Evolutionary conservation across 2,113 vertebrate species (phyloP), one percentile per base, ranked within the genome.

Genomic region (Ammodytes marinus): DNA sequence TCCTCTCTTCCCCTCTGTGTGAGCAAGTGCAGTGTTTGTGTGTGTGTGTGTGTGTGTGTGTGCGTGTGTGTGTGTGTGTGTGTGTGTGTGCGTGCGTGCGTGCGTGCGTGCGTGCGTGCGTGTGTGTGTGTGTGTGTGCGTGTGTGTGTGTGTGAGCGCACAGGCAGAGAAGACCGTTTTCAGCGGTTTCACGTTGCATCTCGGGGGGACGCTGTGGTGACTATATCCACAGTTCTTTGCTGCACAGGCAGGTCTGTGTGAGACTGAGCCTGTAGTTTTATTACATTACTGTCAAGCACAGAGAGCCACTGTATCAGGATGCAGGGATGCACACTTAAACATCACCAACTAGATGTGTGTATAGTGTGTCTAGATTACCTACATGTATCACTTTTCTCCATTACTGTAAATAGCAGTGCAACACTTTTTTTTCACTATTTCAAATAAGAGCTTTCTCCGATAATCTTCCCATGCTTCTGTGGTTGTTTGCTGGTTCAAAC

Each of bases 181-280:
- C 80, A 60, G 85, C 8, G 64, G 88, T 87, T 86, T 94, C 88
- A 83, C 47, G n/a, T 91, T 90, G 71, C 79, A 54, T 94, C 93
- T 87, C 89, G 0, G 14, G 27, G 91, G 90, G 92, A 91, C 46
- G 11, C 74, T 84, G 90, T 72, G 87, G 86, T 90, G 85, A 90
- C 85, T 86, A 5, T 86, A 88, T 87, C 89, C 90, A 89, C 86
- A 92, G 88, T 92, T 82, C 89, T 81, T 90, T 92, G 86, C 88
- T 88, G 91, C 88, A 90, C 88, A 91, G 91, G 70, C 86, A 71
- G 75, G 83, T 86, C 90, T 88, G 85, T 93, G 84, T 89, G 71
- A 79, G 83, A 86, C 77, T 81, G 78, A 88, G 89, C 84, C 27
- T 70, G 65, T 85, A 61, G 81, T 87, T 89, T 88, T 90, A 93